Percentiles rank a stretch among this genome's conserved stretches.
Evolutionary conservation across 53 echinoderm and acorn worm species (phyloP).

Genomic region (Stichopus horrens): DNA sequence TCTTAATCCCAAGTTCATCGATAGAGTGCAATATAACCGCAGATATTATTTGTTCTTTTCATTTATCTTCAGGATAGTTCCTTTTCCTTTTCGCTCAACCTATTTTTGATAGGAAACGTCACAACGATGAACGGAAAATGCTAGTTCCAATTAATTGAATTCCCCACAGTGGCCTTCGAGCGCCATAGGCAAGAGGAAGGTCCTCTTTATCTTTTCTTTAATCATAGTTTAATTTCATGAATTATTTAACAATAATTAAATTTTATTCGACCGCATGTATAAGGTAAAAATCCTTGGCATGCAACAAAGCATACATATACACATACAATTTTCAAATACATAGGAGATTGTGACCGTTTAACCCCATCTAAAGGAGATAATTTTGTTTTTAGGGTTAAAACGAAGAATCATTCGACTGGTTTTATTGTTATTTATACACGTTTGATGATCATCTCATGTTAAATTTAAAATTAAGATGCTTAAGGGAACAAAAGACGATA

Average conservation of each 20-base stretch:
- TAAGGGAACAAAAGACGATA: too few species aligned
- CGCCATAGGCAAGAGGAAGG: slow-evolving; percentile 20
- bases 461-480: too few species aligned
- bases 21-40: not conserved
- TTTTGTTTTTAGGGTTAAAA: too few species aligned
- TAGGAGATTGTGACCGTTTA: too few species aligned
- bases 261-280: not conserved
- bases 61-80: not conserved
- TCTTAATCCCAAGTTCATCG: not conserved
- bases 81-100: slow-evolving; percentile 31
- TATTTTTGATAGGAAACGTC: slow-evolving; percentile 33
- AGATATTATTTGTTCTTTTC: not conserved
- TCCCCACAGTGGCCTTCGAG: slow-evolving; percentile 24
- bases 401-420: too few species aligned
- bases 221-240: slow-evolving; percentile 12
- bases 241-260: not conserved
- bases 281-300: not conserved
- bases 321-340: too few species aligned
- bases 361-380: too few species aligned
- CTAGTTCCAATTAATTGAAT: slow-evolving; percentile 25
- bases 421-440: too few species aligned
- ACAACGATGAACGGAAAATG: slow-evolving; percentile 27
- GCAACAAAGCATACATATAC: not conserved
- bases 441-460: too few species aligned
- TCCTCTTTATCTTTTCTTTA: slow-evolving; percentile 2